Evolutionary conservation across 2,113 vertebrate species (phyloP), one percentile per base, ranked within the genome.

Genomic region (Bothrops jararaca): DNA sequence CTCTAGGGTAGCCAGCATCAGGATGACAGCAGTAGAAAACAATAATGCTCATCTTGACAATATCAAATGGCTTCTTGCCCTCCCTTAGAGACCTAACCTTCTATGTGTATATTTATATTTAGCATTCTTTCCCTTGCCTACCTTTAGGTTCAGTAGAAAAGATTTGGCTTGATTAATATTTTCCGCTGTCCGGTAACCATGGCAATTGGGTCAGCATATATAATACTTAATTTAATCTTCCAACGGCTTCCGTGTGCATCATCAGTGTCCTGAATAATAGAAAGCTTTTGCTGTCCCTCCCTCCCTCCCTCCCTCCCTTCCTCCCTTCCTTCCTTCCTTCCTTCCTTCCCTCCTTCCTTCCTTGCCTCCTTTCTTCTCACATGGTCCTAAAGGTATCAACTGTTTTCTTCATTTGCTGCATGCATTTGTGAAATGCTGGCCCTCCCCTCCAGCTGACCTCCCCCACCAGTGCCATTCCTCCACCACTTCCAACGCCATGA

Each of bases 141-240:
- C 48, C 96, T 96, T 96, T 96, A 97, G 95, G 95, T 97, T 97
- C 97, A 88, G 97, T 97, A 97, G 97, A 97, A 98, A 98, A 98
- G 97, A 96, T 97, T 98, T 97, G 98, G 97, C 98, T 99, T 99
- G 98, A 99, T 99, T 99, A 99, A 99, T 99, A 99, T 99, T 99
- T 99, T 98, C 98, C 97, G 97, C 98, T 99, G 97, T 99, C 98
- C 98, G 96, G 99, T 99, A 99, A 99, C 99, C 99, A 99, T 99
- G 98, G 98, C 98, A 98, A 99, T 99, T 98, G 98, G 99, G 99
- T 99, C 99, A 99, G 98, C 98, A 98, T 98, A 99, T 99, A 99
- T 99, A 99, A 99, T 99, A 99, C 99, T 99, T 99, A 99, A 99
- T 99, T 99, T 99, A 99, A 99, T 99, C 98, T 99, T 99, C 98